Percentiles rank a stretch among this genome's conserved stretches.
Conservation (phyloP, 2,113 vertebrate genomes). For the Erpornis zantholeuca region DNA sequence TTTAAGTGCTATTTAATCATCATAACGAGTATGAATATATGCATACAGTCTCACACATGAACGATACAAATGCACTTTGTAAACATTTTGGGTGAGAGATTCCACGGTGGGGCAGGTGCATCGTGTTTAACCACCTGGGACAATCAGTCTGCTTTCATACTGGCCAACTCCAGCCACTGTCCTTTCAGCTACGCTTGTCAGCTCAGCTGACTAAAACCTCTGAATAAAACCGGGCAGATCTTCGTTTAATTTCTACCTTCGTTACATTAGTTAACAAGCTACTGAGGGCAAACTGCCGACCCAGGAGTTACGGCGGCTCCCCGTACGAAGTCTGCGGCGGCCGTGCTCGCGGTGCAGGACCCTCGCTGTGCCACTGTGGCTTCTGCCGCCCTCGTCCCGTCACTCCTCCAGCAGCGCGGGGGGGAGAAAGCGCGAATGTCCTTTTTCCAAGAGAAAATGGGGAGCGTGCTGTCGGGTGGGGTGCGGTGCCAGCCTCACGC, state of each 20-base stretch:
- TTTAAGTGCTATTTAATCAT: background rate
- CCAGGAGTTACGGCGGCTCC: accelerated
- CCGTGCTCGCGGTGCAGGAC: background rate
- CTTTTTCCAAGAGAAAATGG: background rate
- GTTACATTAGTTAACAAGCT: background rate
- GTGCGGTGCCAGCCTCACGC: background rate
- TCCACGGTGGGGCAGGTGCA: background rate
- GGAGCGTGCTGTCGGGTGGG: background rate
- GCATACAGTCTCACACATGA: background rate
- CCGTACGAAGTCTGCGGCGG: background rate
- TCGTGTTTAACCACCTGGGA: accelerated
- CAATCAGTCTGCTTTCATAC: accelerated
- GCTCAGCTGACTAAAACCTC: background rate
- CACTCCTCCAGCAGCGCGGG: background rate
- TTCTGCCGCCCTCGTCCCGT: accelerated
- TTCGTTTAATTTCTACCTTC: background rate
- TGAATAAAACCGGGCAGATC: background rate
- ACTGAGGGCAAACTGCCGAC: background rate
- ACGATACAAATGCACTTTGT: background rate
- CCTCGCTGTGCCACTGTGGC: background rate
- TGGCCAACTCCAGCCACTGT: accelerated
- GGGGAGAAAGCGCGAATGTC: accelerated
- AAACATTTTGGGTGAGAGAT: background rate
- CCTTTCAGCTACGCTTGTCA: accelerated
- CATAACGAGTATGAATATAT: background rate